Evolutionary conservation across 1,140 invertebrate species (phyloP).

Genomic region (Cydia strobilella): DNA sequence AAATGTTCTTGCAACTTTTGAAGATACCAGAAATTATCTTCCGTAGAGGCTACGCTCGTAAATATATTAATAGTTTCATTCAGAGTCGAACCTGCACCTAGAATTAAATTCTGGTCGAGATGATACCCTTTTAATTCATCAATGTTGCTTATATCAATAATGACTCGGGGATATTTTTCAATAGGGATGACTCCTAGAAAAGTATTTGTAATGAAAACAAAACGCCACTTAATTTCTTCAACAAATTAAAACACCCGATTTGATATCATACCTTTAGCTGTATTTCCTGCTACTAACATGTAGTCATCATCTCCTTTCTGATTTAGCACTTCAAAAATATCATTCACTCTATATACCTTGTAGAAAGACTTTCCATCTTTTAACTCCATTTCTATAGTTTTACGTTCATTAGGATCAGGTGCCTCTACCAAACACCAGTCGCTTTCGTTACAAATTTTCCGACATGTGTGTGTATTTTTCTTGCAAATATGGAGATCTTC

Average conservation of each 20-base stretch:
- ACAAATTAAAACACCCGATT: not conserved
- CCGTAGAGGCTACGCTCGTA: slow-evolving; percentile 43
- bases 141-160: slow-evolving; percentile 84
- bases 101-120: slow-evolving; percentile 81
- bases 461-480: slow-evolving; percentile 37
- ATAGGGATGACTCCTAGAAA: slow-evolving; percentile 60
- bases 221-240: too few relatives aligned
- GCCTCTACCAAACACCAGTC: slow-evolving; percentile 59
- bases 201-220: too few relatives aligned
- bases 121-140: slow-evolving; percentile 82
- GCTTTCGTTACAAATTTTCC: slow-evolving; percentile 48
- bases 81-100: slow-evolving; percentile 84
- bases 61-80: slow-evolving; percentile 83
- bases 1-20: slow-evolving; percentile 82
- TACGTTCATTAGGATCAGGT: slow-evolving; percentile 41
- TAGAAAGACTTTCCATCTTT: slow-evolving; percentile 63
- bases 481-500: slow-evolving; percentile 57
- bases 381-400: slow-evolving; percentile 52
- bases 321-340: slow-evolving; percentile 62
- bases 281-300: slow-evolving; percentile 81
- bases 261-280: slow-evolving; percentile 58
- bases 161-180: slow-evolving; percentile 72
- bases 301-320: slow-evolving; percentile 63
- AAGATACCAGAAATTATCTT: slow-evolving; percentile 80
- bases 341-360: slow-evolving; percentile 54